Evolutionary conservation across 2,113 vertebrate species (phyloP).

Genomic region (Potamarius usumacintae): DNA sequence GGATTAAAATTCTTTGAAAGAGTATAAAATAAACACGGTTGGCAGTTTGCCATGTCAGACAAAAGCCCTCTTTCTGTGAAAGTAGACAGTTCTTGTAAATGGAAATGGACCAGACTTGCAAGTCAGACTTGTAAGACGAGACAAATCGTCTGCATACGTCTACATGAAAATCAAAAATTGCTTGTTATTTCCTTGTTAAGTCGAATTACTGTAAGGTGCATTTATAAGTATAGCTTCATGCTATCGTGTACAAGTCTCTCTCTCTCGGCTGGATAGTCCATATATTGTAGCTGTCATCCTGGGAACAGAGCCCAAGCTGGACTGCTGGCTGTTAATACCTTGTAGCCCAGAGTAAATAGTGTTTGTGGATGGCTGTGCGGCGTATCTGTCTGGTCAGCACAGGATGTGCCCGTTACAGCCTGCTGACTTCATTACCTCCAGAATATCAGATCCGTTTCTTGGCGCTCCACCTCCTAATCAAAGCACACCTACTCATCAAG

Average conservation of each 20-base stretch:
- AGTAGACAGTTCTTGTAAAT: background rate
- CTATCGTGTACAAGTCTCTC: background rate
- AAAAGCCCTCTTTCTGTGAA: background rate
- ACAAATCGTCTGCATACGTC: background rate
- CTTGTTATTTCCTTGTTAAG: slow-evolving; percentile 2
- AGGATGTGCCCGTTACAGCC: slow-evolving; percentile 54
- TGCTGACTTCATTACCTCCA: slow-evolving; percentile 52
- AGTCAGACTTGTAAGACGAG: background rate
- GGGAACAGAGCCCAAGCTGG: background rate
- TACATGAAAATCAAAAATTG: background rate
- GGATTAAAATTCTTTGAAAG: background rate
- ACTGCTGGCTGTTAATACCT: background rate
- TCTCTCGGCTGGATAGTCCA: background rate
- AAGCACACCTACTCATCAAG: slow-evolving; percentile 17
- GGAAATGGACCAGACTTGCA: background rate
- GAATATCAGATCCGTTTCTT: slow-evolving; percentile 28
- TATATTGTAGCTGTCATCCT: background rate
- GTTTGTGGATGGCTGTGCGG: slow-evolving; percentile 10
- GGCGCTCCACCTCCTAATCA: slow-evolving; percentile 31
- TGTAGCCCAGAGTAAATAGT: slow-evolving; percentile 25
- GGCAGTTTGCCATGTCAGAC: background rate
- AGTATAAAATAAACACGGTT: background rate
- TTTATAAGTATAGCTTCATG: background rate
- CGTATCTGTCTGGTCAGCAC: slow-evolving; percentile 35
- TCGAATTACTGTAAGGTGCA: slow-evolving; percentile 7